Percentiles rank a stretch among this genome's conserved stretches.
These are phyloP conservation scores for Copsychus sechellarum DNA, from an alignment of 2,113 vertebrate genomes.

Conservation along the genomic window DNA sequence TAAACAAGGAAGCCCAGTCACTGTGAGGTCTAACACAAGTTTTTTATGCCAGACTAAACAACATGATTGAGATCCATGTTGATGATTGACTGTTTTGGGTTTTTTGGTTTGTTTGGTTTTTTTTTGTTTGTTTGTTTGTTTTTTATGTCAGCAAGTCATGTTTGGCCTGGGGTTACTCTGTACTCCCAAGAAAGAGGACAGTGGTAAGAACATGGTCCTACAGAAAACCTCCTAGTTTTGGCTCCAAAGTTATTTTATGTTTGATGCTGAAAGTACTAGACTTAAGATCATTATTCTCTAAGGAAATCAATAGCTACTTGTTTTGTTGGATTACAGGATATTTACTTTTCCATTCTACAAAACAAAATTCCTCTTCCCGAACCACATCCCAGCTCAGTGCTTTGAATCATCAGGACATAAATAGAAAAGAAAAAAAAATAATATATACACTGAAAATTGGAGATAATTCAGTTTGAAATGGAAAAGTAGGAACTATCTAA, in stretches of 20 bases:
- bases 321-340: constrained; percentile 1
- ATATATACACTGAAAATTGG: not conserved
- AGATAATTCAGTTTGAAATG: not conserved
- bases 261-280: not conserved
- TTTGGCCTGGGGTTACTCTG: not conserved
- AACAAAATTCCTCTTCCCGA: not conserved
- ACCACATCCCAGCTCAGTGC: not conserved
- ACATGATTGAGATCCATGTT: not conserved
- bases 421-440: not conserved
- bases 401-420: not conserved
- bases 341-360: not conserved
- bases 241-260: not conserved
- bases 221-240: not conserved
- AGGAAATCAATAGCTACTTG: not conserved
- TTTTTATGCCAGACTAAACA: constrained; percentile 4
- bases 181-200: not conserved
- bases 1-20: constrained; percentile 18
- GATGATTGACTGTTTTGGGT: not conserved
- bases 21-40: not conserved
- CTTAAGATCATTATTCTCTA: not conserved
- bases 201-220: not conserved
- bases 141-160: not conserved
- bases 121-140: not conserved
- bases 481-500: not conserved
- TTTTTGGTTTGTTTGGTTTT: not conserved